Base-by-base conservation (phyloP, 2,888 invertebrate genomes). In the Drosophila melanosoma region DNA sequence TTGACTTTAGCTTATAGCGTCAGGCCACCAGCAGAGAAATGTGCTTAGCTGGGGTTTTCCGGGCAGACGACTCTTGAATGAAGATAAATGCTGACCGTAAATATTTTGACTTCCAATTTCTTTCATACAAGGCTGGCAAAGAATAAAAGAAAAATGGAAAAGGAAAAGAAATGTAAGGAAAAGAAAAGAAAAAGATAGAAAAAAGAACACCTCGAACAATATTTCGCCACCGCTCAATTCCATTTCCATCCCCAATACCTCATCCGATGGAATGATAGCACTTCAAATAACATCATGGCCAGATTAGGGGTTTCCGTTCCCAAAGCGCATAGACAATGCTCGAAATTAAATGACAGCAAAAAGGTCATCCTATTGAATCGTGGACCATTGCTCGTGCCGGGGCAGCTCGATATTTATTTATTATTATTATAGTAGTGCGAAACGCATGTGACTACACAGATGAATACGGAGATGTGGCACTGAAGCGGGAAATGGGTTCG, bases 251-350 rank as follows among this genome's bases (percentile, higher is more conserved):
- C 82, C 64, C 66, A 66, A 65, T 56, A 61, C 59, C 63, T 68
- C 68, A 73, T 61, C 68, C 45, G 76, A 78, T 71, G 81, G 82
- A 88, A 90, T 90, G 88, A 89, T 90, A 84, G 71, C 82, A 85
- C 80, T 87, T 87, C 79, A 79, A 88, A 81, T 79, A 82, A 82
- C 81, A 89, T 84, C 89, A 89, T 89, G 89, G 91, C 83, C 79
- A 89, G 91, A 91, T 91, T 91, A 91, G 91, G 88, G 91, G 91
- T 91, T 91, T 91, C 91, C 91, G 90, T 91, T 91, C 85, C 89
- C 83, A 85, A 91, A 79, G 83, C 81, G 83, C 79, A 84, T 77
- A 89, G 83, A 91, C 91, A 88, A 90, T 91, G 85, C 88, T 82
- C 85, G 87, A 91, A 89, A 91, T 91, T 88, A 91, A 91, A 91